These are phyloP conservation scores for Dromaius novaehollandiae DNA, from an alignment of 2,113 vertebrate genomes.

Conservation along the genomic window DNA sequence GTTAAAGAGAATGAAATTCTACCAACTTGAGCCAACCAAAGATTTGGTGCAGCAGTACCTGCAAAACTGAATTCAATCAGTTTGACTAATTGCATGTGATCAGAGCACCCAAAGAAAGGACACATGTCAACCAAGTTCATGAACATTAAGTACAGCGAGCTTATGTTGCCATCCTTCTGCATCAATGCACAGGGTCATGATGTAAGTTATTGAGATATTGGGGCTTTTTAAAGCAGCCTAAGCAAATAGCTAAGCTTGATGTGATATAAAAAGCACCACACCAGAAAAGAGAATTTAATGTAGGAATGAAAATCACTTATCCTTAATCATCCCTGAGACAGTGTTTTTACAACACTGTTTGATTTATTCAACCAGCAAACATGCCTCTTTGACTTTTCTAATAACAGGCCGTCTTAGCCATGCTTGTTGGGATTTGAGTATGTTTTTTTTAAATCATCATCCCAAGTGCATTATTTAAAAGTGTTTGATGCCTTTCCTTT, in stretches of 20 bases:
- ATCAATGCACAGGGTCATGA: neutral
- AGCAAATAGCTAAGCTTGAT: constrained; percentile 30
- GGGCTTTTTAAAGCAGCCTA: neutral
- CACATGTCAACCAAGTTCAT: neutral
- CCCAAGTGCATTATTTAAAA: constrained; percentile 39
- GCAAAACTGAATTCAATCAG: neutral
- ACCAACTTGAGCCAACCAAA: neutral
- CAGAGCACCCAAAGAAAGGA: neutral
- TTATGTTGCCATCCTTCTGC: neutral
- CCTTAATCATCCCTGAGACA: constrained; percentile 56
- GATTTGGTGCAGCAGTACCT: neutral
- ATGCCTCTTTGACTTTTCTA: constrained; percentile 38
- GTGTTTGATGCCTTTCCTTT: constrained; percentile 21
- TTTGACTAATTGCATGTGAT: neutral
- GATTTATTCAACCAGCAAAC: constrained; percentile 57
- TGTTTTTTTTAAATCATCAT: constrained; percentile 13
- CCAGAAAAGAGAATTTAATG: constrained; percentile 57
- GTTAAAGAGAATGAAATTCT: neutral
- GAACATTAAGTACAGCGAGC: neutral
- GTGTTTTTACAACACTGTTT: constrained; percentile 37
- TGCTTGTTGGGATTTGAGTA: constrained; percentile 42
- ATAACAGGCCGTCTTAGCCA: constrained; percentile 15
- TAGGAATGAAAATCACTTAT: constrained; percentile 57
- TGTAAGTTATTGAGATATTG: neutral
- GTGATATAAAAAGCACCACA: constrained; percentile 50